A percentile compares a stretch with the other conserved stretches of the same genome.
Evolutionary conservation across 1,140 invertebrate genomes (phyloP).

Genomic region (Neodiprion lecontei): DNA sequence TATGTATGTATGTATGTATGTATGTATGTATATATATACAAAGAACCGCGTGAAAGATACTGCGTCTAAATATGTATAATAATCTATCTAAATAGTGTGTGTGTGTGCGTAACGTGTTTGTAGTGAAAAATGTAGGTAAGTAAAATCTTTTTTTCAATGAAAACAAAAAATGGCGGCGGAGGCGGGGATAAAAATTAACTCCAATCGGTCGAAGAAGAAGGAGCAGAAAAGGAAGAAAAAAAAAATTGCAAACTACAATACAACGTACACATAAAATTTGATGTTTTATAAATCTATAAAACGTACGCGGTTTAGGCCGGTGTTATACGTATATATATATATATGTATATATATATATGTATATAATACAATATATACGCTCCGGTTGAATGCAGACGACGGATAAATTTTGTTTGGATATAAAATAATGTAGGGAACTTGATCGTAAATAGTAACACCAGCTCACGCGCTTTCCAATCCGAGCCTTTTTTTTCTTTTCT

Average conservation of each 20-base stretch:
- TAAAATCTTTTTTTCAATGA: background rate
- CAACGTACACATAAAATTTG: slow-evolving; percentile 25
- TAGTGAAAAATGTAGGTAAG: no score
- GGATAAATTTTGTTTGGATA: slow-evolving; percentile 38
- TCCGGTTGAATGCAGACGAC: slow-evolving; percentile 31
- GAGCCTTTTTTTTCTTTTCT: background rate
- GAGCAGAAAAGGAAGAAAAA: background rate
- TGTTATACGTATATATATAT: slow-evolving; percentile 21
- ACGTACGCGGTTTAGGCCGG: slow-evolving; percentile 7
- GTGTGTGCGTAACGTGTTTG: no score
- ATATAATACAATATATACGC: slow-evolving; percentile 19
- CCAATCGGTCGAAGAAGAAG: no score
- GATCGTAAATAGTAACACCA: slow-evolving; percentile 39
- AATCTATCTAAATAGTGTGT: background rate
- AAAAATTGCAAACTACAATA: slow-evolving; percentile 13
- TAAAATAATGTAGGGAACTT: slow-evolving; percentile 50
- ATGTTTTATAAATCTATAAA: slow-evolving; percentile 24
- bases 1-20: background rate
- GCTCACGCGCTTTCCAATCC: slow-evolving; percentile 1
- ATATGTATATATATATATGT: background rate
- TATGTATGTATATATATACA: background rate
- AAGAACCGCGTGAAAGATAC: no score
- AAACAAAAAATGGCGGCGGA: slow-evolving; percentile 25
- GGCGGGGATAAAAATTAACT: background rate
- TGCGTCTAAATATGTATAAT: no score